phyloP scores from a whole-genome alignment of 2,797 vertebrate genomes.

The Amphiprion clarkii region DNA sequence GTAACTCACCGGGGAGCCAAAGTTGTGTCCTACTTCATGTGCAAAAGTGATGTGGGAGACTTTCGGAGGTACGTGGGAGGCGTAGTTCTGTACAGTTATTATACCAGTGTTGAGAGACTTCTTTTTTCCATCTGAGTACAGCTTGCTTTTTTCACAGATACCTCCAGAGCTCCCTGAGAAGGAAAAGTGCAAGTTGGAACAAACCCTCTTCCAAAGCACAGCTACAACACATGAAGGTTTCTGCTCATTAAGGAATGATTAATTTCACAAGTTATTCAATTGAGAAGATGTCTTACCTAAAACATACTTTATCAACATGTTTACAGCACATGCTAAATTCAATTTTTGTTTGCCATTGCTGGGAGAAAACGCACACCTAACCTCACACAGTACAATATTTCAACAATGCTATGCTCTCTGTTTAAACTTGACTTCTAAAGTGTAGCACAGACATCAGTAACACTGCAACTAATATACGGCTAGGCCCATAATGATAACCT shows the following conservation, averaged over 20 bases:
- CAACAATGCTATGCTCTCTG: background rate
- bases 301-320: constrained; percentile 22
- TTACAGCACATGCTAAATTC: background rate
- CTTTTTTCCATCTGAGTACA: constrained; percentile 98
- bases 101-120: constrained; percentile 99
- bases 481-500: constrained; percentile 8
- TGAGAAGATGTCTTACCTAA: constrained; percentile 10
- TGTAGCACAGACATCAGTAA: background rate
- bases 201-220: constrained; percentile 22
- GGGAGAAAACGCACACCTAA: background rate
- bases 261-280: background rate
- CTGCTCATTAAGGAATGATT: constrained; percentile 20
- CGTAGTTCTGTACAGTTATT: constrained; percentile 99
- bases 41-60: constrained; percentile 99
- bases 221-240: background rate
- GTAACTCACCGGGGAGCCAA: constrained; percentile 97
- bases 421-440: constrained; percentile 20
- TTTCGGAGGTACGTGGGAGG: constrained; percentile 98
- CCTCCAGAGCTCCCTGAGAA: constrained; percentile 96
- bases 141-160: constrained; percentile 98
- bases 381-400: constrained; percentile 1
- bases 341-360: constrained; percentile 1
- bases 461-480: background rate
- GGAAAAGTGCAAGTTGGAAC: constrained; percentile 27
- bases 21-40: constrained; percentile 99